phyloP scores from a whole-genome alignment of 1,140 invertebrate species.

The Caenorhabditis briggsae region DNA sequence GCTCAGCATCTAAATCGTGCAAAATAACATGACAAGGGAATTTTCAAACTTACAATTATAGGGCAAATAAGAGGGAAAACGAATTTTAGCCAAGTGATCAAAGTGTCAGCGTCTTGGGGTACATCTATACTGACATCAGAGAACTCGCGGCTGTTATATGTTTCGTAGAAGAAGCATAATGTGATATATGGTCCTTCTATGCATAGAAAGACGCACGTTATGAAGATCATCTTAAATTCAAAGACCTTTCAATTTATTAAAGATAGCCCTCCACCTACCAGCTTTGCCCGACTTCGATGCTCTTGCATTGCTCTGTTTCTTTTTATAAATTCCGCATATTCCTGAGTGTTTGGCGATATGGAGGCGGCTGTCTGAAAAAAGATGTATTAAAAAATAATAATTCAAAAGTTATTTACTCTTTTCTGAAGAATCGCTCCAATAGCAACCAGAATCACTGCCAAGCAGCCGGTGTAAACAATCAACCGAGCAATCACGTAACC shows the following conservation, averaged over 20 bases:
- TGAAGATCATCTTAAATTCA: not conserved
- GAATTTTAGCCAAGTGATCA: conserved; percentile 33
- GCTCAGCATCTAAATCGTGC: not conserved
- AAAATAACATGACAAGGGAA: not conserved
- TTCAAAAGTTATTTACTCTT: conserved; percentile 1
- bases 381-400: not conserved
- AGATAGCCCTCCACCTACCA: not conserved
- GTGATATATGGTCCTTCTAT: conserved; percentile 43
- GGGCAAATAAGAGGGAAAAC: conserved; percentile 26
- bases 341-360: conserved; percentile 24
- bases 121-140: conserved; percentile 14
- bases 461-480: conserved; percentile 26
- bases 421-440: conserved; percentile 47
- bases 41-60: not conserved
- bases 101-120: conserved; percentile 24
- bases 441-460: conserved; percentile 29
- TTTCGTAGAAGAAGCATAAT: conserved; percentile 37
- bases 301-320: conserved; percentile 42
- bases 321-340: conserved; percentile 40
- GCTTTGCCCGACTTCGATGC: conserved; percentile 27
- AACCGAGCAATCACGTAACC: conserved; percentile 38
- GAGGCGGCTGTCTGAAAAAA: conserved; percentile 33
- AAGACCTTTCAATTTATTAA: not conserved
- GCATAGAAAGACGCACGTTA: conserved; percentile 12
- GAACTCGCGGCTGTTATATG: conserved; percentile 38